Conservation (phyloP, 1,140 invertebrate genomes). For the Saxidomus purpurata region DNA sequence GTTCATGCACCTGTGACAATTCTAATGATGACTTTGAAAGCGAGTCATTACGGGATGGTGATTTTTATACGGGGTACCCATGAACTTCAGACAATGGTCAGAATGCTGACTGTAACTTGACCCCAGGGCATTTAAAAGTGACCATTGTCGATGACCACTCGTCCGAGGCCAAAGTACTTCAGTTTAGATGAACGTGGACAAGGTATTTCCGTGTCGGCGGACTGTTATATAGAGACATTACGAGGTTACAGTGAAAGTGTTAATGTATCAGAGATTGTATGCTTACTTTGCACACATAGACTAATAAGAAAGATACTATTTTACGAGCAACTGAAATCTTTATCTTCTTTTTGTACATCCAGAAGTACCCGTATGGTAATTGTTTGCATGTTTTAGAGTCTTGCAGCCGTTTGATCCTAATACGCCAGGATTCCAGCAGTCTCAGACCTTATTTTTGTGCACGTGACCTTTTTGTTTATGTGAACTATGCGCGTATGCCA, state of each 20-base stretch:
- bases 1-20: slow-evolving; percentile 55
- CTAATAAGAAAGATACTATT: no score
- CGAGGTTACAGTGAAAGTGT: background rate
- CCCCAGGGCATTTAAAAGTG: slow-evolving; percentile 53
- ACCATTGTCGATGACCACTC: slow-evolving; percentile 56
- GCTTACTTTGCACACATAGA: no score
- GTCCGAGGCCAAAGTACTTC: slow-evolving; percentile 3
- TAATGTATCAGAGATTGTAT: background rate
- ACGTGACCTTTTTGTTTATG: no score
- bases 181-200: slow-evolving; percentile 27
- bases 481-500: no score
- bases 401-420: no score
- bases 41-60: slow-evolving; percentile 45
- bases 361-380: no score
- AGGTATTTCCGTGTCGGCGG: slow-evolving; percentile 25
- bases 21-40: slow-evolving; percentile 61
- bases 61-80: slow-evolving; percentile 43
- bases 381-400: no score
- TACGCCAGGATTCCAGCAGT: no score
- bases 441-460: no score
- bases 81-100: slow-evolving; percentile 48
- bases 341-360: no score
- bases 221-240: background rate
- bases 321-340: no score
- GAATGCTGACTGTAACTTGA: slow-evolving; percentile 65